These are phyloP conservation scores for Anguilla japonica DNA, from an alignment of 2,113 vertebrate genomes.

Conservation along the genomic window DNA sequence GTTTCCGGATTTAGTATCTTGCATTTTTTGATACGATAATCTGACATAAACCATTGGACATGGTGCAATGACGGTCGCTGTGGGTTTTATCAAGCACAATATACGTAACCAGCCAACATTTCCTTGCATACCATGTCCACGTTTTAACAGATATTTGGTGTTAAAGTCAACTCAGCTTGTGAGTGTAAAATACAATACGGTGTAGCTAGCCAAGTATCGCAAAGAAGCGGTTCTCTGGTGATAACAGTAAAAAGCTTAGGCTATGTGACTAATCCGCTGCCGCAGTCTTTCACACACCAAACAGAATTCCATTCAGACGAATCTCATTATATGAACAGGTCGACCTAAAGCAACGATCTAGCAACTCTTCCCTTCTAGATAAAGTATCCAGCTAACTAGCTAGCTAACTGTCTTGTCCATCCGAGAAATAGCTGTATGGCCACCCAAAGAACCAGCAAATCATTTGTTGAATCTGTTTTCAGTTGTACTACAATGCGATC, in stretches of 20 bases:
- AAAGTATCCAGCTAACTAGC: neutral
- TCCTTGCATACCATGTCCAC: neutral
- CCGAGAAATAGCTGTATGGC: neutral
- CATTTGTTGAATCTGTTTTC: neutral
- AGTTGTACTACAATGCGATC: neutral
- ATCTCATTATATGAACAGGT: neutral
- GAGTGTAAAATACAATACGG: neutral
- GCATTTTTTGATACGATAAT: neutral
- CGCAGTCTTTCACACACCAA: neutral
- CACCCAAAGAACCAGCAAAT: neutral
- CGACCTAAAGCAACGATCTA: neutral
- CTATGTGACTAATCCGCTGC: neutral
- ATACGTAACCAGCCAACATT: neutral
- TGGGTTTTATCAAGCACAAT: neutral
- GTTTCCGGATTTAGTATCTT: neutral
- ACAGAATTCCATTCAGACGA: constrained; percentile 7
- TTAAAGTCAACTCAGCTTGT: neutral
- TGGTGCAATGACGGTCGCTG: neutral
- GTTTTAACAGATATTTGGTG: neutral
- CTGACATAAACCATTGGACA: neutral
- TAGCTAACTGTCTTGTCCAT: neutral
- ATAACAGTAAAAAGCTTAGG: neutral
- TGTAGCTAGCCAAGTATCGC: neutral
- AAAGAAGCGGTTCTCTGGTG: neutral
- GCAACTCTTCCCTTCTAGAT: neutral